A percentile compares a stretch with the other conserved stretches of the same genome.
These are phyloP conservation scores for Crotophaga sulcirostris DNA, from an alignment of 2,113 vertebrate genomes.

Conservation along the genomic window DNA sequence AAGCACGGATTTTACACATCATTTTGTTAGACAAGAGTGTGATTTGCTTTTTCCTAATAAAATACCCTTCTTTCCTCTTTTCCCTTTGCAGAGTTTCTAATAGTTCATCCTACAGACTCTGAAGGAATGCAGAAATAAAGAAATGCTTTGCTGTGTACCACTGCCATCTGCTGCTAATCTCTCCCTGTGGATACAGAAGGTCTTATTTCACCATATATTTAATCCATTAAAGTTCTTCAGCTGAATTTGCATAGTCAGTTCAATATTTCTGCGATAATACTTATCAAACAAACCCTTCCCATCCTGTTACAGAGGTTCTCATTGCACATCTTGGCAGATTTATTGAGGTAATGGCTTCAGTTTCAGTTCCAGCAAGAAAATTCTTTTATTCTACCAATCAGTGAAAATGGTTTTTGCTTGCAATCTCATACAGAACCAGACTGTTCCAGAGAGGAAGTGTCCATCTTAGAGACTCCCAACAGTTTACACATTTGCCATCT, in stretches of 20 bases:
- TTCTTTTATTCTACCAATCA: background rate
- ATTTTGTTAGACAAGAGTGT: background rate
- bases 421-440: background rate
- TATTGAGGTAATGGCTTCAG: background rate
- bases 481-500: constrained; percentile 41
- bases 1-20: background rate
- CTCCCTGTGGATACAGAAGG: background rate
- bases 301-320: background rate
- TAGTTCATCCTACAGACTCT: background rate
- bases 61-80: background rate
- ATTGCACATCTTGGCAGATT: background rate
- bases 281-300: background rate
- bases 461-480: background rate
- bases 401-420: background rate
- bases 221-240: background rate
- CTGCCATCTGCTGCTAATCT: constrained; percentile 63
- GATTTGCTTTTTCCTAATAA: background rate
- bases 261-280: background rate
- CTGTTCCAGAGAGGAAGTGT: constrained; percentile 10
- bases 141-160: constrained; percentile 24
- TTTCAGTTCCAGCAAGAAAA: background rate
- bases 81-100: background rate
- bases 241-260: background rate
- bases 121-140: constrained; percentile 35
- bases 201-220: constrained; percentile 20